Conservation (phyloP, 2,888 invertebrate species). For the Heliconius charithonia region DNA sequence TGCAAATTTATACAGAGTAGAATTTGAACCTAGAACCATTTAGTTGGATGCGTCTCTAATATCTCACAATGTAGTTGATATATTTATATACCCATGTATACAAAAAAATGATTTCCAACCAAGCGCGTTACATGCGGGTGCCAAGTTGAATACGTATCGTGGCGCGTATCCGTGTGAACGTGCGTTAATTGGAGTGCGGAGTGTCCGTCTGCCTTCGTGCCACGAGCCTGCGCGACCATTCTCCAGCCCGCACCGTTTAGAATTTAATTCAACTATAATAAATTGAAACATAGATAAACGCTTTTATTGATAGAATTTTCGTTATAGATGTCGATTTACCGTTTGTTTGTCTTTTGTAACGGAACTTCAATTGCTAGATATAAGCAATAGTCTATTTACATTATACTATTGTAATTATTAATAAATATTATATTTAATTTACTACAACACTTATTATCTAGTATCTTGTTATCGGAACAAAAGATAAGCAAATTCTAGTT, state of each 20-base stretch:
- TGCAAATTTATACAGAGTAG: background rate
- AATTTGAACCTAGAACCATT: background rate
- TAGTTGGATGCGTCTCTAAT: background rate
- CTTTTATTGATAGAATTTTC: constrained; percentile 43
- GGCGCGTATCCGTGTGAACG: constrained; percentile 72
- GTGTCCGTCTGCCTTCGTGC: constrained; percentile 75
- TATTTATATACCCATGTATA: too few species aligned
- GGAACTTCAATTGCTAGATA: background rate
- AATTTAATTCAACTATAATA: constrained; percentile 68
- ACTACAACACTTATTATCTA: constrained; percentile 1
- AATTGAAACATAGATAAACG: constrained; percentile 56
- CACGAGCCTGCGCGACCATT: constrained; percentile 56
- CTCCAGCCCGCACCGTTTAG: constrained; percentile 58
- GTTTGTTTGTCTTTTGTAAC: constrained; percentile 17
- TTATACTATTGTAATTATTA: background rate
- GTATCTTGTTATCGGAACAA: constrained; percentile 13
- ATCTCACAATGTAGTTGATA: background rate
- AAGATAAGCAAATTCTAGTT: constrained; percentile 24
- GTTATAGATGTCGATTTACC: background rate
- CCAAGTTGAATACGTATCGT: constrained; percentile 40
- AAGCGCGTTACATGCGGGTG: constrained; percentile 27
- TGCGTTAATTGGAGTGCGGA: constrained; percentile 79
- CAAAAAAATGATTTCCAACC: background rate
- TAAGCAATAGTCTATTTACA: background rate
- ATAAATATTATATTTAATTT: constrained; percentile 1